Base-by-base conservation (phyloP, 2,797 vertebrate species). In the Antrozous pallidus region DNA sequence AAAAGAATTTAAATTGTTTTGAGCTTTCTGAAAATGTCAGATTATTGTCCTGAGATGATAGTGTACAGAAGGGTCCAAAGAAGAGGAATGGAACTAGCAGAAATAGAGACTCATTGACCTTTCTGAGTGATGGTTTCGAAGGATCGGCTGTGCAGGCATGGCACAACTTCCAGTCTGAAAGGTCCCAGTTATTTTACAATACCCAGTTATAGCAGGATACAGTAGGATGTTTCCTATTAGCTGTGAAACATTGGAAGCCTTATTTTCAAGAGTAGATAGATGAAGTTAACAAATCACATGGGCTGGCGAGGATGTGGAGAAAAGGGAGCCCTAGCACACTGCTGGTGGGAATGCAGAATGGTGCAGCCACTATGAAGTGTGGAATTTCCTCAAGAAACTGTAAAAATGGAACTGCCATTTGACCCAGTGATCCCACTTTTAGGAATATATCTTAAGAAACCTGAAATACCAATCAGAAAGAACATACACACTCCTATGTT, bases 1-100 rank as follows among this genome's bases (percentile, higher is more conserved):
- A 93, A 95, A 94, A 89, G 36, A 95, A 96, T 91, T 87, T 88
- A 94, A 90, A 94, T 91, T 90, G 86, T 91, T 90, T 88, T 56
- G 47, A 26, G 10, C 47, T 91, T 82, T 82, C 74, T 90, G 49
- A 88, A 95, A 95, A 92, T 80, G 56, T 95, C 89, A 58, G 61
- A 38, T 93, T 54, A 56, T 77, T 94, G 56, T 82, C 74, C 91
- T 75, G 42, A 82, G 38, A 85, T 58, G 81, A 93, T 33, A 94
- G 42, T 20, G 51, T 91, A 69, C 63, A 93, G 79, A 89, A 87
- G 16, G 40, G 45, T 86, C 67, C 33, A 28, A 49, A 89, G 16
- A 75, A 90, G 33, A 78, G 33, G 38, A 93, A 84, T 3, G 51
- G n/a, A 92, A 80, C 18, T 82, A 40, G 26, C 40, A 89, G 58